These are phyloP conservation scores for Platypus cylindrus DNA, from an alignment of 2,888 invertebrate genomes.

Conservation along the genomic window DNA sequence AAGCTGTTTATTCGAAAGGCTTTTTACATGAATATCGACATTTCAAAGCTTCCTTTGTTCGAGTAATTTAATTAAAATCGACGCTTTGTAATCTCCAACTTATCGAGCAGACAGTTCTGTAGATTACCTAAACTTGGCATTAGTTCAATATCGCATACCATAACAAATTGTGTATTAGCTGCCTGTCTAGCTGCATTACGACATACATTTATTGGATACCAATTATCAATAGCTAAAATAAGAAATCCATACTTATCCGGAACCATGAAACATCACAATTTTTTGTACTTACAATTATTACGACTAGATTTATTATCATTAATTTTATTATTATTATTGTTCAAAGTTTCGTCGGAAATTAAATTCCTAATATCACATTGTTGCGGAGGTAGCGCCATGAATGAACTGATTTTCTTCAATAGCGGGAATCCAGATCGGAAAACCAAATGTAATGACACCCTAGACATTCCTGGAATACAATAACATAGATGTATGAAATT, in stretches of 20 bases:
- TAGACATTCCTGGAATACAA: conserved; percentile 54
- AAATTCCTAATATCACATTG: conserved; percentile 11
- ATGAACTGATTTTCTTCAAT: conserved; percentile 29
- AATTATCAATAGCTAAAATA: conserved; percentile 28
- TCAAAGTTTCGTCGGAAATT: conserved; percentile 1
- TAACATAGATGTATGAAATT: conserved; percentile 50
- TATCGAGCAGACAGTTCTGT: conserved; percentile 21
- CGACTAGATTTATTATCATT: conserved; percentile 2
- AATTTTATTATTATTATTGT: conserved; percentile 6
- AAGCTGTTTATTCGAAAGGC: neutral
- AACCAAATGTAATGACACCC: conserved; percentile 56
- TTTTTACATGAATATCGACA: too few relatives aligned
- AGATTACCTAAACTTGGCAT: conserved; percentile 46
- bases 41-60: too few relatives aligned
- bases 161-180: conserved; percentile 48
- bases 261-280: conserved; percentile 3
- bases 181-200: conserved; percentile 56
- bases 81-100: too few relatives aligned
- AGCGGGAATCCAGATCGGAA: too few relatives aligned
- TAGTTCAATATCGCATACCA: conserved; percentile 61
- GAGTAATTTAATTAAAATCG: too few relatives aligned
- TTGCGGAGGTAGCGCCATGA: conserved; percentile 5
- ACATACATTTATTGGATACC: conserved; percentile 60
- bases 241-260: too few relatives aligned
- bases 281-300: too few relatives aligned